Evolutionary conservation across 2,113 vertebrate species (phyloP).

Genomic region (Excalfactoria chinensis): DNA sequence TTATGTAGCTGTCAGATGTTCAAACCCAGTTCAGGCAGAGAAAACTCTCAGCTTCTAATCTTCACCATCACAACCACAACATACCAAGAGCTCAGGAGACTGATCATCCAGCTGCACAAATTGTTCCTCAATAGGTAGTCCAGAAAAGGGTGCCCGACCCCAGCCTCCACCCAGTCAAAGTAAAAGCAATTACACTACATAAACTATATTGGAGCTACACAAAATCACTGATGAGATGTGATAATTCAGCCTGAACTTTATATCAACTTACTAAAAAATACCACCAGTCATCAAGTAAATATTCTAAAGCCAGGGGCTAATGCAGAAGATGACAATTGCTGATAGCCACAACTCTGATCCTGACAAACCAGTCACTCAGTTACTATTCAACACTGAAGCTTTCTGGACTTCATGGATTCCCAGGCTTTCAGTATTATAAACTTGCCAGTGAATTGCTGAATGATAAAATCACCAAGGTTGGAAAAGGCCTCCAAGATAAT

Average conservation of each 20-base stretch:
- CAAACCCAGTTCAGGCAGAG: not conserved
- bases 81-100: not conserved
- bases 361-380: not conserved
- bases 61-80: not conserved
- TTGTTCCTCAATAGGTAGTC: not conserved
- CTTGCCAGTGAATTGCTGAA: not conserved
- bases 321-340: not conserved
- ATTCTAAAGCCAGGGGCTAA: not conserved
- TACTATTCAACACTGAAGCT: not conserved
- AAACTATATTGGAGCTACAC: not conserved
- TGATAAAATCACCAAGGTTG: no score
- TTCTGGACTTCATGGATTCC: not conserved
- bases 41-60: not conserved
- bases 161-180: not conserved
- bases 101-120: not conserved
- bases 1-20: not conserved
- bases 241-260: not conserved
- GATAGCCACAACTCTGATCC: not conserved
- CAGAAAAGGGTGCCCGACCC: not conserved
- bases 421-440: not conserved
- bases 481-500: no score
- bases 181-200: not conserved
- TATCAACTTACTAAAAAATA: not conserved
- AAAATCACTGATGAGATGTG: not conserved
- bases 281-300: not conserved